Percentiles rank a stretch among this genome's conserved stretches.
phyloP scores from a whole-genome alignment of 1,140 invertebrate species.

The Chionoecetes opilio region DNA sequence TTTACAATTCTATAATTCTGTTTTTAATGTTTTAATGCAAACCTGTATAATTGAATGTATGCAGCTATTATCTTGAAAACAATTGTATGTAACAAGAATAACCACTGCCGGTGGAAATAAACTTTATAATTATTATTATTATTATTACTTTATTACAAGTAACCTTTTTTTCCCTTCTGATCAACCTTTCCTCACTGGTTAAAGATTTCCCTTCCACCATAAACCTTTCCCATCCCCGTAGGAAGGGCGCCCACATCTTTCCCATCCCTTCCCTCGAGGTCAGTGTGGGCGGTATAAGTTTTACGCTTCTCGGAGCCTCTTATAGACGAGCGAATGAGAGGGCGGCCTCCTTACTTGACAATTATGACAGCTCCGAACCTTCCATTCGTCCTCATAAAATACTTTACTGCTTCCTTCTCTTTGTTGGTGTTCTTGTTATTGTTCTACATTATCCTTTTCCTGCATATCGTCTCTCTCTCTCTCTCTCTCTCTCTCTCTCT shows the following conservation, averaged over 20 bases:
- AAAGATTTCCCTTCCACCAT: neutral
- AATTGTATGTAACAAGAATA: too few species aligned
- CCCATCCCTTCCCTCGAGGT: neutral
- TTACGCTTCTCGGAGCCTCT: constrained; percentile 46
- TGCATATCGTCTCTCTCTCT: neutral
- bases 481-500: neutral
- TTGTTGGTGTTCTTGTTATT: neutral
- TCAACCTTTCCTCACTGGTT: neutral
- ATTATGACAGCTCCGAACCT: constrained; percentile 40
- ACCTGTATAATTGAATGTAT: too few species aligned
- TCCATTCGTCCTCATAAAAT: constrained; percentile 35
- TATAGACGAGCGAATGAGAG: constrained; percentile 60
- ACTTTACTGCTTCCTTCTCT: constrained; percentile 41
- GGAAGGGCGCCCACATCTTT: neutral
- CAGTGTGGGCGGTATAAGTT: constrained; percentile 54
- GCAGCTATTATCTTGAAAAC: too few species aligned
- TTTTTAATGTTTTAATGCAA: too few species aligned
- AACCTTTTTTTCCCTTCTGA: neutral
- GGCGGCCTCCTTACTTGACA: constrained; percentile 52
- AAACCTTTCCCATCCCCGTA: neutral
- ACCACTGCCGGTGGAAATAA: too few species aligned
- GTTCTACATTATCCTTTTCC: neutral
- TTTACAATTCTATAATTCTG: too few species aligned
- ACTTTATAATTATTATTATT: too few species aligned
- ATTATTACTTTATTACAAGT: neutral